Base-by-base conservation (phyloP, 1,140 invertebrate genomes). In the Melanaphis sacchari region DNA sequence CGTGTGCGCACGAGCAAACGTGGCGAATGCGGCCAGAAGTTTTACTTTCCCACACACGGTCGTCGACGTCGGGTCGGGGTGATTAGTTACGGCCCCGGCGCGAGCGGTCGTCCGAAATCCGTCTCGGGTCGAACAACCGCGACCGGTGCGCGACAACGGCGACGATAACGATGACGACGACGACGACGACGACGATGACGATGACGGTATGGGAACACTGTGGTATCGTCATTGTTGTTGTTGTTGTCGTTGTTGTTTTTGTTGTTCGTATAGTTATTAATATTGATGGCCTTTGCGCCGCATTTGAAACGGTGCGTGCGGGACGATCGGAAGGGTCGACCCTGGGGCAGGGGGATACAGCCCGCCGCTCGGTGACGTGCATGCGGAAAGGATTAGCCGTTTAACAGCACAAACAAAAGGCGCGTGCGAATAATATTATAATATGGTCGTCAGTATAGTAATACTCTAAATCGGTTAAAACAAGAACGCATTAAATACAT, bases 1-100 rank as follows among this genome's bases (percentile, higher is more conserved):
- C 87, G 36, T 24, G 90, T 36, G 40, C 6, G 52, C 43, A 36
- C 66, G 41, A 49, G 3, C 22, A 84, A 93, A 84, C 36, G 91
- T 93, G 81, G 52, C 91, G 91, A 93, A 93, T 84, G 31, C 36
- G 46, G 81, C 41, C 91, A 93, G 91, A 93, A 93, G 91, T 93
- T 93, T 54, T 41, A 54, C 24, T 93, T 93, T 93, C 91, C 91
- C 91, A 93, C 91, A 91, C 54, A 24, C 66, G 36, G 15, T 84
- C 46, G 81, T 21, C 36, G 81, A 31, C 46, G 54, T 6, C 40
- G 59, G 43, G 89, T 22, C 2, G 43, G 24, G 40, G 66, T 43
- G 91, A 92, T 92, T 92, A 9, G 91, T 84, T 41, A 46, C 81
- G 76, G 43, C 24, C 40, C 11, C 81, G 46, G 66, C 31, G n/a